These are phyloP conservation scores for Channa maculata DNA, from an alignment of 2,113 vertebrate species.

Conservation along the genomic window DNA sequence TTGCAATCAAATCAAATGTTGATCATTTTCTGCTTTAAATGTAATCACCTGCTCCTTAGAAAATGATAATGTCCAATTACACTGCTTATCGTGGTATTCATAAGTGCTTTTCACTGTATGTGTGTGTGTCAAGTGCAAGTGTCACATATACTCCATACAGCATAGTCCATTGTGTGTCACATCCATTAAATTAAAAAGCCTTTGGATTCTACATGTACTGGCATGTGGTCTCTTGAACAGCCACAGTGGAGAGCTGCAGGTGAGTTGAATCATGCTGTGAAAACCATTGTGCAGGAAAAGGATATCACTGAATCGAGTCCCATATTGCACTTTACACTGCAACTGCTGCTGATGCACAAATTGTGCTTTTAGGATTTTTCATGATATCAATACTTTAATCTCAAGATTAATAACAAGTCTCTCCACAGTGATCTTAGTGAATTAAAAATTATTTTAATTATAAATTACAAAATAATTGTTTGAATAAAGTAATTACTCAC, in stretches of 20 bases:
- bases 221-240: not conserved
- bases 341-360: slow-evolving; percentile 11
- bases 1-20: slow-evolving; percentile 15
- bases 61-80: slow-evolving; percentile 22
- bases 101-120: not conserved
- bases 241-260: slow-evolving; percentile 6
- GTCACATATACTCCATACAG: not conserved
- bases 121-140: not conserved
- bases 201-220: slow-evolving; percentile 1
- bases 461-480: no score
- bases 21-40: slow-evolving; percentile 2
- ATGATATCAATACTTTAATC: not conserved
- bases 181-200: slow-evolving; percentile 21
- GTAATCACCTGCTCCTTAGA: slow-evolving; percentile 28
- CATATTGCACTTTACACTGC: slow-evolving; percentile 10
- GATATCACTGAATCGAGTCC: slow-evolving; percentile 12
- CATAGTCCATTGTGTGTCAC: not conserved
- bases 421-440: no score
- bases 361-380: slow-evolving; percentile 19
- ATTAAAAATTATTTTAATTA: no score
- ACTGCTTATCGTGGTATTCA: slow-evolving; percentile 14
- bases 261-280: slow-evolving; percentile 13
- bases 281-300: slow-evolving; percentile 13
- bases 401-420: no score
- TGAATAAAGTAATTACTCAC: no score